Evolutionary conservation across 1,140 invertebrate genomes (phyloP), one percentile per base, ranked within the genome.

Genomic region (Drosophila tani): DNA sequence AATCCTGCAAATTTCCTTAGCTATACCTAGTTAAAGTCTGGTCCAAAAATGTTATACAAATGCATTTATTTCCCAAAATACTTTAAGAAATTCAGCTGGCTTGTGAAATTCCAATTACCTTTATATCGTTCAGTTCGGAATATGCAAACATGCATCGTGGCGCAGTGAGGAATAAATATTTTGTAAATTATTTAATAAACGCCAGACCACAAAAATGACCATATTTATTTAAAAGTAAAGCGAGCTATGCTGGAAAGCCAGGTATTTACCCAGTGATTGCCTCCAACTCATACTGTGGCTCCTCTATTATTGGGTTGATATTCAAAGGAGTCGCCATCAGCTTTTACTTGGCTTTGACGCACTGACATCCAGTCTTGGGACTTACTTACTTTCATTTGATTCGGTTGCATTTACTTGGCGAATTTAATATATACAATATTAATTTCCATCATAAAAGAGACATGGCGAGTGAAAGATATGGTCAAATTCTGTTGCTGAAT

Each of bases 361-460:
- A 45, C 14, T 55, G 66, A 38, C 53, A 43, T 50, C 17, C 59
- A 46, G 40, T 12, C 38, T 29, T 21, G 35, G 55, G 24, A 35
- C 8, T 58, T 41, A 15, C 35, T 58, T 47, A 35, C 32, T 43
- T 77, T 46, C 38, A 50, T 74, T 59, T 55, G 32, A 78, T 66
- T 68, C 58, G 60, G 43, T 19, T 46, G 68, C 65, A 69, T 67
- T 73, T 51, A 55, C 50, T 77, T 88, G 68, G 50, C n/a, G 75
- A 81, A 87, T 88, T 62, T 87, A 88, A 87, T 81, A 79, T 81
- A 81, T 88, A 75, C 77, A 87, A 87, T 81, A 88, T 87, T 88
- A 87, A 87, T 87, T 87, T 87, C 60, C 81, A 75, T 81, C 84
- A 84, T 81, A 88, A 83, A 81, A 75, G 49, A 55, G 65, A 77